Evolutionary conservation across 2,888 invertebrate species (phyloP).

Genomic region (Cenopis cana): DNA sequence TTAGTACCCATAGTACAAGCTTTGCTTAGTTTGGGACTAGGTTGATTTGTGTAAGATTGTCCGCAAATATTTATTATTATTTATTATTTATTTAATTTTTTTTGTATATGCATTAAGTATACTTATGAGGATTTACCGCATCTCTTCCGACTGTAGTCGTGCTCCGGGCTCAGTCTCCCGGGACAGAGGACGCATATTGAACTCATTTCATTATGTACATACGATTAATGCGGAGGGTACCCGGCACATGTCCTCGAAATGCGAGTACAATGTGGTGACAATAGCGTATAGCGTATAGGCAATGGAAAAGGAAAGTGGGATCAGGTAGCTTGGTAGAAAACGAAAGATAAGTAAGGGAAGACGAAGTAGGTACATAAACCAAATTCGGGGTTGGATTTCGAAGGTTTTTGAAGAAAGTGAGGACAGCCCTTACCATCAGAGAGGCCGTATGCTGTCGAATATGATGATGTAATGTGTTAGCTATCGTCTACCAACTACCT

Average conservation of each 20-base stretch:
- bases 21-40: too few species aligned
- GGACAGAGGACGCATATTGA: constrained; percentile 77
- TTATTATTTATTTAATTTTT: too few species aligned
- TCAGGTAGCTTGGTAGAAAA: neutral
- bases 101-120: too few species aligned
- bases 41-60: too few species aligned
- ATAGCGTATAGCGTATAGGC: constrained; percentile 9
- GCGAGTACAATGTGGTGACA: constrained; percentile 47
- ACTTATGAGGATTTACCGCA: constrained; percentile 15
- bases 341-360: neutral
- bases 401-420: too few species aligned
- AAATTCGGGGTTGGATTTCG: too few species aligned
- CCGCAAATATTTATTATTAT: too few species aligned
- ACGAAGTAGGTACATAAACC: neutral
- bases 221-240: constrained; percentile 67
- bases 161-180: constrained; percentile 55
- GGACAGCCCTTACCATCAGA: too few species aligned
- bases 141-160: constrained; percentile 8
- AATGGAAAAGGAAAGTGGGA: constrained; percentile 1
- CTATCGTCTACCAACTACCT: too few species aligned
- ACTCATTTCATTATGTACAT: constrained; percentile 84
- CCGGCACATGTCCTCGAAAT: constrained; percentile 62
- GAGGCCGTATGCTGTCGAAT: too few species aligned
- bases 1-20: too few species aligned
- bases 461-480: too few species aligned